Base-by-base conservation (phyloP, 2,888 invertebrate genomes). In the Epistrophe eligans region DNA sequence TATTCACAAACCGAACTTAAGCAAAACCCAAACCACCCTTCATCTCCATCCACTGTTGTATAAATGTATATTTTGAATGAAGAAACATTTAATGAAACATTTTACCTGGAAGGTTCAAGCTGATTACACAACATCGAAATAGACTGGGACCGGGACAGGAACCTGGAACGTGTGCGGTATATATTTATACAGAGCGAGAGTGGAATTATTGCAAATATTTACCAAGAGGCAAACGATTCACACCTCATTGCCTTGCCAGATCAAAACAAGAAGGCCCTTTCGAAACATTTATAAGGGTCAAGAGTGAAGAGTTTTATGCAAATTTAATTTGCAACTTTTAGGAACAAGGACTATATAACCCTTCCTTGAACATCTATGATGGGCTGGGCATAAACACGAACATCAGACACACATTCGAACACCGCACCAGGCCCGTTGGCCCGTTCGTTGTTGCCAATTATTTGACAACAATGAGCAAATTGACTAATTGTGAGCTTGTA, bases 401-500 rank as follows among this genome's bases (percentile, higher is more conserved):
- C 19, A 17, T n/a, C n/a, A n/a, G n/a, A n/a, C 24, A 32, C 28
- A 55, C 55, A 55, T 55, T 70, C 24, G 38, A 17, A 19, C 66
- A 60, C 45, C 45, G n/a, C n/a, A 45, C 9, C n/a, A 62, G 19
- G 67, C 40, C 77, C 73, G 50, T 57, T 79, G 19, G 67, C 40
- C 77, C 73, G 50, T 57, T 79, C n/a, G n/a, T n/a, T n/a, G n/a
- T 50, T 71, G 76, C 74, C 80, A 76, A 84, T 72, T 79, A 84
- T 71, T 74, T 85, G 81, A 82, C 81, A 85, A 85, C 82, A 81
- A 85, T 77, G 72, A 70, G 70, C 77, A 81, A 85, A 85, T 62
- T 85, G 85, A 85, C 85, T 85, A 82, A 81, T 84, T 84, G 82
- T 57, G 52, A 85, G 81, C 70, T 62, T 85, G 79, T 71, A 85